Evolutionary conservation across 2,113 vertebrate genomes (phyloP).

Genomic region (Benitochromis conjunctus): DNA sequence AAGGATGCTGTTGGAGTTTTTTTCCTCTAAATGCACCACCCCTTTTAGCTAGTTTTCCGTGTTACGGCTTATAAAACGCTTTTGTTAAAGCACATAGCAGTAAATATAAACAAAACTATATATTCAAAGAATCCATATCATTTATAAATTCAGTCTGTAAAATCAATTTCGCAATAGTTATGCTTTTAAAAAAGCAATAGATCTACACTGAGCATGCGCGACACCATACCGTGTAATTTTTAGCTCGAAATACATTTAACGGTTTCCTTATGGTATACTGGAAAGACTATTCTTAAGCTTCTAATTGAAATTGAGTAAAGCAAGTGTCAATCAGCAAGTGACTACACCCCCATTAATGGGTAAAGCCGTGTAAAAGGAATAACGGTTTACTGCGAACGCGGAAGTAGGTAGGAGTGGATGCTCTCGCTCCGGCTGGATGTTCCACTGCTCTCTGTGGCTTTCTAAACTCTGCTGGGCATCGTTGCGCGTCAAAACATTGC

Average conservation of each 20-base stretch:
- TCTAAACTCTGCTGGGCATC: conserved; percentile 60
- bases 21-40: not conserved
- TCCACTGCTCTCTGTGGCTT: conserved; percentile 12
- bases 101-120: not conserved
- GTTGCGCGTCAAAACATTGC: conserved; percentile 71
- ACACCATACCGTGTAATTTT: not conserved
- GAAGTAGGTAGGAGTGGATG: not conserved
- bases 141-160: not conserved
- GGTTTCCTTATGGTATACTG: not conserved
- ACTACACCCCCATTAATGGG: not conserved
- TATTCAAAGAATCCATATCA: not conserved
- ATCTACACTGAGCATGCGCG: not conserved
- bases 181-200: not conserved
- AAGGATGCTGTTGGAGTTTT: not conserved
- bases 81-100: not conserved
- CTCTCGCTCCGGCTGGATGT: conserved; percentile 42
- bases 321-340: not conserved
- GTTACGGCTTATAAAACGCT: not conserved
- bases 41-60: not conserved
- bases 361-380: too few relatives aligned
- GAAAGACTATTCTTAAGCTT: not conserved
- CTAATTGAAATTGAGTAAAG: not conserved
- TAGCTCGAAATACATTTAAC: not conserved
- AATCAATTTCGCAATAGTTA: not conserved
- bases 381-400: not conserved